Evolutionary conservation across 35 echinoderm and acorn worm species (phyloP), one percentile per base, ranked within the genome.

Genomic region (Strongylocentrotus purpuratus): DNA sequence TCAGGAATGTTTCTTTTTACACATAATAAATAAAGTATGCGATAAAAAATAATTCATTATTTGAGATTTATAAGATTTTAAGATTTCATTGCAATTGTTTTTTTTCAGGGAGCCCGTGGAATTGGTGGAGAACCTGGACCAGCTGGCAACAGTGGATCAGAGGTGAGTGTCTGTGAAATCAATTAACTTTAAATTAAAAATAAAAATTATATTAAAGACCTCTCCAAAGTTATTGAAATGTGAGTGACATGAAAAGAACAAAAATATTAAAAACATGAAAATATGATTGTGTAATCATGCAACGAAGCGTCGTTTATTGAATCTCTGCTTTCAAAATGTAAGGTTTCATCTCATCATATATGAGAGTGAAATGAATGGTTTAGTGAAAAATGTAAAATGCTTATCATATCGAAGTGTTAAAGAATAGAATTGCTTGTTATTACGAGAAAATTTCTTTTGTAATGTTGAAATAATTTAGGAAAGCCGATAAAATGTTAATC

Each of bases 91-190:
- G 65, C 22, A 78, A 78, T 78, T 78, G 15, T 46, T 88, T 88
- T 7, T 50, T 89, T 88, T 88, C 94, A 95, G 94, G 94, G 94
- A 48, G 7, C 45, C 32, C 35, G 32, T 95, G 94, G 94, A 50
- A 65, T 85, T 48, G 85, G 8, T 88, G 94, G 94, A 45, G 32
- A 85, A 50, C 28, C 25, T 50, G 94, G 94, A 87, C 71, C 94
- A 32, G 15, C 78, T 88, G 94, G 94, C 31, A 0, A 35, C 9
- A 33, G 78, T 88, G 94, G 94, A 32, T 65, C 78, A 28, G 61
- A 87, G 35, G 94, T 88, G 88, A 88, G 94, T 95, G 35, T 12
- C 5, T 31, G 11, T 48, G 50, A 52, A 12, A 4, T 22, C 87
- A 52, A 52, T 52, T 52, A 2, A 52, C 8, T 52, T 52, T 7